These are phyloP conservation scores for Propithecus coquereli DNA, from an alignment of 2,113 vertebrate species.

Conservation along the genomic window DNA sequence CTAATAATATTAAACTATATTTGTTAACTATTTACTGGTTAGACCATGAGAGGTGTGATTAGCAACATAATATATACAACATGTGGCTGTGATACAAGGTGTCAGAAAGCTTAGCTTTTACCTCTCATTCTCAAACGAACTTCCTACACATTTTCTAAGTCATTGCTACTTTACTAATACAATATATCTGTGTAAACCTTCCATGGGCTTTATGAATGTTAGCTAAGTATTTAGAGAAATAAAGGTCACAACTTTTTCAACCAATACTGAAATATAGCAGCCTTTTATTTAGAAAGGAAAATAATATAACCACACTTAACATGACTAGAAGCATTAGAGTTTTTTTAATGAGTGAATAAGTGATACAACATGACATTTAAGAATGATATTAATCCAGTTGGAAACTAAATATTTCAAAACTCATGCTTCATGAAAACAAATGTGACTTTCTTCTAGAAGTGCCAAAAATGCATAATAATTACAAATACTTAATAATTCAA, in stretches of 20 bases:
- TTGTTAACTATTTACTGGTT: not conserved
- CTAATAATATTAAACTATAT: not conserved
- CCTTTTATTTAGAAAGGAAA: slow-evolving; percentile 31
- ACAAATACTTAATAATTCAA: not conserved
- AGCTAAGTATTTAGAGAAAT: not conserved
- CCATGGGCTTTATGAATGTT: not conserved
- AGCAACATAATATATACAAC: not conserved
- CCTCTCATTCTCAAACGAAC: not conserved
- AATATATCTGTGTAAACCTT: not conserved
- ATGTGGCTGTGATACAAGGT: not conserved
- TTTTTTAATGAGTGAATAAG: not conserved
- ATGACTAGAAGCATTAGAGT: not conserved
- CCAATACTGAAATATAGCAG: not conserved
- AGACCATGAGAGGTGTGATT: not conserved
- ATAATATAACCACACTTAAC: not conserved
- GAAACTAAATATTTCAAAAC: slow-evolving; percentile 20
- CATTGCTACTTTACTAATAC: not conserved
- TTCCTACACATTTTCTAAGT: not conserved
- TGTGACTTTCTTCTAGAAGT: slow-evolving; percentile 11
- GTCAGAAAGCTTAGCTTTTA: not conserved
- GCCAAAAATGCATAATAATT: not conserved
- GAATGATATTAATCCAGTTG: not conserved
- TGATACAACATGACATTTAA: not conserved
- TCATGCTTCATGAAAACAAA: slow-evolving; percentile 9
- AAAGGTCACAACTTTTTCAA: slow-evolving; percentile 18